Evolutionary conservation across 2,113 vertebrate species (phyloP).

Genomic region (Nymphicus hollandicus): DNA sequence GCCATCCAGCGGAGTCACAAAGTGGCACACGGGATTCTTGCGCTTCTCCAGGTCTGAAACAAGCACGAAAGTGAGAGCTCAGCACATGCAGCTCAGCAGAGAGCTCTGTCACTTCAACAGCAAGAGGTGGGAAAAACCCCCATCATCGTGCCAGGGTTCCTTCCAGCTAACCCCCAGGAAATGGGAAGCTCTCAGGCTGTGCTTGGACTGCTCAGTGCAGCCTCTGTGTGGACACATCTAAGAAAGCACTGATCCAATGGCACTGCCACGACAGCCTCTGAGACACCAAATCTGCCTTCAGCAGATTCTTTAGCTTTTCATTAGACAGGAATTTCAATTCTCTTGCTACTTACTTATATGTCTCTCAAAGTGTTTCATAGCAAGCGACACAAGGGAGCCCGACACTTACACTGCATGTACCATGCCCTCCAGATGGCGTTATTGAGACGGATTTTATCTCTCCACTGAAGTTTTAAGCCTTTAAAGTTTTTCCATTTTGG

Average conservation of each 20-base stretch:
- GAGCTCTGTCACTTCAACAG: background rate
- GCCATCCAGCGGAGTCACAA: slow-evolving; percentile 92
- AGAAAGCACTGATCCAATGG: background rate
- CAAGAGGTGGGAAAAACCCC: background rate
- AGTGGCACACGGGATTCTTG: slow-evolving; percentile 94
- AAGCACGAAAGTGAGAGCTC: background rate
- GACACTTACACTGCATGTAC: slow-evolving; percentile 96
- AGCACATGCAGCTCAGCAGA: background rate
- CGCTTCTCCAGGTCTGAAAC: slow-evolving; percentile 90
- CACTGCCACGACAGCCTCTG: background rate
- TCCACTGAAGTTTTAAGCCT: slow-evolving; percentile 95
- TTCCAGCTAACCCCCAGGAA: background rate
- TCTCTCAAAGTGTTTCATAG: background rate
- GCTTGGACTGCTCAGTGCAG: background rate
- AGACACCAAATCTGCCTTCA: background rate
- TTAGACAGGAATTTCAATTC: background rate
- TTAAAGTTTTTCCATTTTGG: slow-evolving; percentile 99
- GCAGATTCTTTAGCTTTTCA: background rate
- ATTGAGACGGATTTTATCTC: slow-evolving; percentile 99
- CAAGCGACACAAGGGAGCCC: background rate
- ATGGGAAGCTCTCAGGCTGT: background rate
- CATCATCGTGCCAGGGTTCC: background rate
- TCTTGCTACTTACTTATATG: accelerated
- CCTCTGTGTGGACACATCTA: background rate
- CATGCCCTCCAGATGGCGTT: slow-evolving; percentile 99